Conservation (phyloP, 2,113 vertebrate species). For the Ivindomyrus marchei region DNA sequence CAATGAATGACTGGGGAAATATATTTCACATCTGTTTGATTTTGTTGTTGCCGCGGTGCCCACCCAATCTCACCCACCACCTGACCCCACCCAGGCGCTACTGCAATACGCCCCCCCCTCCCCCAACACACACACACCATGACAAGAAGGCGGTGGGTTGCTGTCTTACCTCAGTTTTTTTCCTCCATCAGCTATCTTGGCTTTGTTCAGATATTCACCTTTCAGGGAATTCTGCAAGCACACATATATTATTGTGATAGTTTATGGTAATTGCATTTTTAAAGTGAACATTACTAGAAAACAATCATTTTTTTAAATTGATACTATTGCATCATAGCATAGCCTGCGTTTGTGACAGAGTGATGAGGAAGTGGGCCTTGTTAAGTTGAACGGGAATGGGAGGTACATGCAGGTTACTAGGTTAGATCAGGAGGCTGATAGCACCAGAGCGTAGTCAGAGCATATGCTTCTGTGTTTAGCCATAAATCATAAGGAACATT, state of each 20-base stretch:
- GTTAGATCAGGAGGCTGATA: not conserved
- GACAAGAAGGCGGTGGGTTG: too few relatives aligned
- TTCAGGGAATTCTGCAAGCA: constrained; percentile 66
- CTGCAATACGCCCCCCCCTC: not conserved
- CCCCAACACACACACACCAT: too few relatives aligned
- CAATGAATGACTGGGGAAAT: not conserved
- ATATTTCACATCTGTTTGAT: not conserved
- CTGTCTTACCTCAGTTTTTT: constrained; percentile 77
- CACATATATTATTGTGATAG: not conserved
- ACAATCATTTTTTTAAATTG: not conserved
- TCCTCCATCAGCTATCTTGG: constrained; percentile 83
- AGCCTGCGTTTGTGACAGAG: not conserved
- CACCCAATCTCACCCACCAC: not conserved
- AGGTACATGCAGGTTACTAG: not conserved
- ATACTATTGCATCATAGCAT: not conserved
- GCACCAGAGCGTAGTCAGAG: not conserved
- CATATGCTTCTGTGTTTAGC: not conserved
- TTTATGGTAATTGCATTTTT: not conserved
- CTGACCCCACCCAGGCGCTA: not conserved
- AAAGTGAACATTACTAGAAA: not conserved
- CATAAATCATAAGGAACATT: not conserved
- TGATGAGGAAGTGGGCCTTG: not conserved
- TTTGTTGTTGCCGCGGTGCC: not conserved
- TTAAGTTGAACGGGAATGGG: not conserved
- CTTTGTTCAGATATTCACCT: constrained; percentile 81